A percentile compares a stretch with the other conserved stretches of the same genome.
Evolutionary conservation across 1,140 invertebrate genomes (phyloP).

Genomic region (Heterodera carotae): DNA sequence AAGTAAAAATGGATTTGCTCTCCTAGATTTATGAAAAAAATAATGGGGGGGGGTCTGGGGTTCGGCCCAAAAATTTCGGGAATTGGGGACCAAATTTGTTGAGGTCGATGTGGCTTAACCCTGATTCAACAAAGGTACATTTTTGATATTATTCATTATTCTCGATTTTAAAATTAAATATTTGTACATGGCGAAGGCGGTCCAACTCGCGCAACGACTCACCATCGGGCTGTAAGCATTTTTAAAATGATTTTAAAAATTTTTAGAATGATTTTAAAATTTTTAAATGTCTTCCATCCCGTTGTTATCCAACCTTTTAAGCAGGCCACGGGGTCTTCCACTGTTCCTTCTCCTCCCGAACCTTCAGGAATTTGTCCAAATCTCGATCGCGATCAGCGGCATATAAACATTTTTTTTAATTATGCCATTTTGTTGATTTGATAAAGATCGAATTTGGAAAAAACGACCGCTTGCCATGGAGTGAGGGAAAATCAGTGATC

Average conservation of each 20-base stretch:
- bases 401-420: slow-evolving; percentile 42
- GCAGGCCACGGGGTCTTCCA: slow-evolving; percentile 26
- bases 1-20: no score
- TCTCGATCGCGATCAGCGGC: slow-evolving; percentile 59
- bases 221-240: slow-evolving; percentile 13
- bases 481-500: slow-evolving; percentile 60
- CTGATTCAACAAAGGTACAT: no score
- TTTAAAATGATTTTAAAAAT: slow-evolving; percentile 8
- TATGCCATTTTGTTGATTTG: neutral
- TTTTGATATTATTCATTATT: no score
- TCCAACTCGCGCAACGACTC: slow-evolving; percentile 27
- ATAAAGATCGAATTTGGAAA: slow-evolving; percentile 33
- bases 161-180: no score
- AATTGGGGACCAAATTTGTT: no score
- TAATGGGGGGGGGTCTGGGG: no score
- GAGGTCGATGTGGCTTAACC: no score
- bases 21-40: no score
- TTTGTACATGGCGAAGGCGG: slow-evolving; percentile 20
- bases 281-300: no score
- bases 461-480: slow-evolving; percentile 62
- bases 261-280: no score
- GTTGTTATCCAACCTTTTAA: slow-evolving; percentile 2
- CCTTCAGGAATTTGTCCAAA: slow-evolving; percentile 58
- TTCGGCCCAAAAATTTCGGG: no score
- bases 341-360: slow-evolving; percentile 20